A percentile compares a stretch with the other conserved stretches of the same genome.
phyloP scores from a whole-genome alignment of 2,888 invertebrate species.

The Noctua comes region DNA sequence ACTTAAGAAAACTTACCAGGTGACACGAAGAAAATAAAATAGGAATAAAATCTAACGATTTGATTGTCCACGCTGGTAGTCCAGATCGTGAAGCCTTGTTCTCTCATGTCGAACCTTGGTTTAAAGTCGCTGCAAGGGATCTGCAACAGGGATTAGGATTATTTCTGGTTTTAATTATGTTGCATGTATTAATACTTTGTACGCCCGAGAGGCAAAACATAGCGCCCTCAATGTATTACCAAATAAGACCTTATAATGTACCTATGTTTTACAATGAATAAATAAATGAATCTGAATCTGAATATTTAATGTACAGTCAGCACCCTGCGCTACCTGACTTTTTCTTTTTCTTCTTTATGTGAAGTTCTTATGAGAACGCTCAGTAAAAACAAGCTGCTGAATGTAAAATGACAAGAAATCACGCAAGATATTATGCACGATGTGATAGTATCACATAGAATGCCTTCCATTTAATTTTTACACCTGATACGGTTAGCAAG shows the following conservation, averaged over 20 bases:
- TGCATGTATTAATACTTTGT: too few species aligned
- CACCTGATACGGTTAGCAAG: not conserved
- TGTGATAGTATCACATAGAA: not conserved
- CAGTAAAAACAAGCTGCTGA: not conserved
- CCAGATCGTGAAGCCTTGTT: constrained; percentile 25
- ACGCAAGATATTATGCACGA: not conserved
- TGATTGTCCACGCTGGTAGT: not conserved
- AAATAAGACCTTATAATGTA: too few species aligned
- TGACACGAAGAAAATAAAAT: not conserved
- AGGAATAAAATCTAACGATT: not conserved
- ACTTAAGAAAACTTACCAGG: constrained; percentile 13
- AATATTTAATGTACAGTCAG: not conserved
- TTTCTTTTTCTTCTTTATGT: not conserved
- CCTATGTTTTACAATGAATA: too few species aligned
- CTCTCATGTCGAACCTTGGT: constrained; percentile 6
- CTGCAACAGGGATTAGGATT: constrained; percentile 10
- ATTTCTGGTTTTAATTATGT: too few species aligned
- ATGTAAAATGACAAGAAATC: not conserved
- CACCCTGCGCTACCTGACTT: not conserved
- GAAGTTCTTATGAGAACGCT: not conserved
- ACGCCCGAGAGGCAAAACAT: too few species aligned
- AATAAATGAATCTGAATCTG: too few species aligned
- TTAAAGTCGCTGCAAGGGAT: constrained; percentile 7
- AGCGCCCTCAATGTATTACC: too few species aligned
- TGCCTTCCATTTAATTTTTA: not conserved